Percentiles rank a stretch among this genome's conserved stretches.
Conservation (phyloP, 2,113 vertebrate genomes). For the Hemichromis elongatus region DNA sequence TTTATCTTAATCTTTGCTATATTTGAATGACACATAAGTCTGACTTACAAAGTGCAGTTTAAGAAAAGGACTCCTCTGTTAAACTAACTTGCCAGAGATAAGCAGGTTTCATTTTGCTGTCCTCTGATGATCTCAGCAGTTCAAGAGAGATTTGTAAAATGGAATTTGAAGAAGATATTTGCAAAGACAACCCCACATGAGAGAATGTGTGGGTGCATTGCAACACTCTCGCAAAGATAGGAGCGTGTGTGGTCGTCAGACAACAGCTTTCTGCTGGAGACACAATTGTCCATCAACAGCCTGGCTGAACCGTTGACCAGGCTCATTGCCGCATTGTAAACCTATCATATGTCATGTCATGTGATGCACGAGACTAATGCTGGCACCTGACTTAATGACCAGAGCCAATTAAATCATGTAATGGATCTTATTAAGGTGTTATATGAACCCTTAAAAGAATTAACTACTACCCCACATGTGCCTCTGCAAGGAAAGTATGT, state of each 20-base stretch:
- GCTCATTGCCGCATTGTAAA: constrained; percentile 17
- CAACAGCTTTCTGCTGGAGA: not conserved
- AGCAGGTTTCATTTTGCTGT: not conserved
- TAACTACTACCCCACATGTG: not conserved
- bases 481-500: not conserved
- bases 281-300: constrained; percentile 2
- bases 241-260: not conserved
- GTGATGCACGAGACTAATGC: constrained; percentile 26
- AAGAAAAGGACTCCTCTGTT: not conserved
- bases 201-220: not conserved
- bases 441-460: constrained; percentile 22
- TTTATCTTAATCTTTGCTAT: not conserved
- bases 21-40: not conserved
- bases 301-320: not conserved
- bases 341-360: constrained; percentile 32
- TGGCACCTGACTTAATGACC: constrained; percentile 42
- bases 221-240: not conserved
- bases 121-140: not conserved
- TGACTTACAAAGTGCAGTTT: not conserved
- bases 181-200: not conserved
- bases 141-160: not conserved
- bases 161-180: not conserved
- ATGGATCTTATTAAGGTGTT: constrained; percentile 46
- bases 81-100: not conserved
- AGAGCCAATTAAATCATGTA: constrained; percentile 50